Percentiles rank a stretch among this genome's conserved stretches.
These are phyloP conservation scores for Nemotelus pantherinus DNA, from an alignment of 2,888 invertebrate species.

Conservation along the genomic window DNA sequence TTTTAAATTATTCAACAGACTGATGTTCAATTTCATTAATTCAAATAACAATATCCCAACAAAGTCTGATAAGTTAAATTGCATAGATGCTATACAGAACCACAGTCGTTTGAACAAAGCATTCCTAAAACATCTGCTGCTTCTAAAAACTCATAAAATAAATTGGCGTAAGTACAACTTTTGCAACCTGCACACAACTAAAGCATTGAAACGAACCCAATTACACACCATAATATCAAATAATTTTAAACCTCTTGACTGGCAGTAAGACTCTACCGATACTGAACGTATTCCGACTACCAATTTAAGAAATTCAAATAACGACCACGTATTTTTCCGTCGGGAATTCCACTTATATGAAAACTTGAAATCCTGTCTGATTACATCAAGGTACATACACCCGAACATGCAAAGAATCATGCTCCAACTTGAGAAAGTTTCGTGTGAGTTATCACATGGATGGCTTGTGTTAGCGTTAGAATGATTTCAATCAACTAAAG, in stretches of 20 bases:
- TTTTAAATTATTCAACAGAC: too few species aligned
- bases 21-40: too few species aligned
- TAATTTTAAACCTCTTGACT: background rate
- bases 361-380: too few species aligned
- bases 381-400: too few species aligned
- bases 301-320: conserved; percentile 13
- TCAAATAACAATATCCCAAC: too few species aligned
- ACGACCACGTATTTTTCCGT: background rate
- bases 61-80: too few species aligned
- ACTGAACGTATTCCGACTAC: background rate
- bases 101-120: background rate
- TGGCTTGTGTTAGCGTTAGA: too few species aligned
- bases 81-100: too few species aligned
- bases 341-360: background rate
- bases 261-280: background rate
- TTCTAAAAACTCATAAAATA: background rate
- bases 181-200: background rate
- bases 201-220: background rate
- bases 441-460: too few species aligned
- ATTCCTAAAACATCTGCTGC: background rate
- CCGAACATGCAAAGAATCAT: too few species aligned
- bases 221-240: background rate
- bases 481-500: too few species aligned
- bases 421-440: too few species aligned
- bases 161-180: background rate